Percentiles rank a stretch among this genome's conserved stretches.
These are phyloP conservation scores for Phalacrocorax brasilianus DNA, from an alignment of 2,113 vertebrate species.

Conservation along the genomic window DNA sequence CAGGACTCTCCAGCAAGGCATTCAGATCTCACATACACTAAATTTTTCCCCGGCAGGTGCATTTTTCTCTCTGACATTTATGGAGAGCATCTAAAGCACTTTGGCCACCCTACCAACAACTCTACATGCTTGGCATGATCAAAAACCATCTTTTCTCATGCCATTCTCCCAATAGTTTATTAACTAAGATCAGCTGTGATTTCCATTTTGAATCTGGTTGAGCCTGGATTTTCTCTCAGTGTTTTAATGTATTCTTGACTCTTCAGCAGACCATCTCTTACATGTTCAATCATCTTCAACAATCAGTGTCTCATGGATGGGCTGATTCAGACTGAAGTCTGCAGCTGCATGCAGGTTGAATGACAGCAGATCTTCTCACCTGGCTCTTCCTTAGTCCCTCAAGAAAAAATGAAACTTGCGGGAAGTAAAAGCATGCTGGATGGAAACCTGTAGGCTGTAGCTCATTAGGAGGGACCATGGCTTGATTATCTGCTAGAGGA, in stretches of 20 bases:
- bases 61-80: constrained; percentile 12
- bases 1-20: background rate
- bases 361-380: background rate
- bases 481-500: background rate
- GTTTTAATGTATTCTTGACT: background rate
- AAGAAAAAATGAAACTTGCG: background rate
- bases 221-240: background rate
- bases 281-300: background rate
- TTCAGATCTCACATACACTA: background rate
- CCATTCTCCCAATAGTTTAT: background rate
- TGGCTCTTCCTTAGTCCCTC: background rate
- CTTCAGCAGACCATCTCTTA: constrained; percentile 1
- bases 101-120: background rate
- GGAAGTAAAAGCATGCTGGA: background rate
- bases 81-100: background rate
- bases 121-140: background rate
- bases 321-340: background rate
- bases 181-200: background rate
- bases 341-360: background rate
- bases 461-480: background rate
- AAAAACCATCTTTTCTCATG: background rate
- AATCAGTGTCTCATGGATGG: background rate
- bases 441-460: background rate
- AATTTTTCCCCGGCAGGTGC: background rate
- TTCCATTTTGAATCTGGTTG: background rate